These are phyloP conservation scores for Mareca penelope DNA, from an alignment of 2,797 vertebrate species.

Conservation along the genomic window DNA sequence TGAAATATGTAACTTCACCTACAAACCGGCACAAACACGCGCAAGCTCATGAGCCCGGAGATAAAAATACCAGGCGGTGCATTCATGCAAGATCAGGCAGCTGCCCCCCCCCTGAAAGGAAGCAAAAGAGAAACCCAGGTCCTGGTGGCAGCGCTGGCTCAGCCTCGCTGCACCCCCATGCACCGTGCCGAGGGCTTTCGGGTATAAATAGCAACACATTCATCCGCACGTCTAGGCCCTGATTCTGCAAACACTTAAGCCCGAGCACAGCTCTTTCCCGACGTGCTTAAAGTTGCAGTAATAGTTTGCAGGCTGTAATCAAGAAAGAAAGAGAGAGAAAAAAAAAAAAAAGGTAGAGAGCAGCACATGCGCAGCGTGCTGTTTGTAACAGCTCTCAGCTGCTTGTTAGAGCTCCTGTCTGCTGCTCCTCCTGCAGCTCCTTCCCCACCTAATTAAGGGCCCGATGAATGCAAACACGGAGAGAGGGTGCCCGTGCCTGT, in stretches of 20 bases:
- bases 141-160: background rate
- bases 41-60: background rate
- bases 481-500: background rate
- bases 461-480: fast-evolving
- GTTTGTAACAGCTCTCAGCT: fast-evolving
- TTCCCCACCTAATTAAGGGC: background rate
- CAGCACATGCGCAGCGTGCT: fast-evolving
- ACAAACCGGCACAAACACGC: background rate
- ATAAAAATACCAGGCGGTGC: background rate
- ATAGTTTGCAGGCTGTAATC: background rate
- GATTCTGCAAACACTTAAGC: slow-evolving; percentile 27
- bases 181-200: background rate
- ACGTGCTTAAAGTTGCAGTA: background rate
- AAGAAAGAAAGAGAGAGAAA: background rate
- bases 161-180: fast-evolving
- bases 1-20: background rate
- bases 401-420: background rate
- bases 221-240: background rate
- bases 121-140: background rate
- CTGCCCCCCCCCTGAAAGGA: background rate
- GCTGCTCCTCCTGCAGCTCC: background rate
- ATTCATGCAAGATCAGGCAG: background rate
- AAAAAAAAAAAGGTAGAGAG: background rate
- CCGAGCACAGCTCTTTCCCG: background rate
- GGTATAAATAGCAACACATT: background rate